Evolutionary conservation across 2,888 invertebrate species (phyloP), one percentile per base, ranked within the genome.

Genomic region (Leucoma salicis): DNA sequence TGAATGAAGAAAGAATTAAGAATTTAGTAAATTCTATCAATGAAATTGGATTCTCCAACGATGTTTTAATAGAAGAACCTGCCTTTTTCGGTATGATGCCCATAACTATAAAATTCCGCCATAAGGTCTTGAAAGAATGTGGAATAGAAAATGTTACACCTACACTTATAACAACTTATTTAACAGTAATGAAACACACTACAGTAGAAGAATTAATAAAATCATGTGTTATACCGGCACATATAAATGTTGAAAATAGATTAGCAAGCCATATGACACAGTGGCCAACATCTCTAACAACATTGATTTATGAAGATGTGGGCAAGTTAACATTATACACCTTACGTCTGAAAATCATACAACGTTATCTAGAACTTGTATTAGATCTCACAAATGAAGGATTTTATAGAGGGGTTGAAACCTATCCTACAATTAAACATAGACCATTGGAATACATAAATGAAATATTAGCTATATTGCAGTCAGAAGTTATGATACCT

Each of bases 281-380:
- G 42, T 90, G 89, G 89, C 90, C 90, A 3, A 84, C 89, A 43
- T 89, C 89, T 16, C 69, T 89, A 0, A 88, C 90, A 18, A 82
- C 81, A 18, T 63, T 78, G 32, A 72, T 88, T 33, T 62, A 71
- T 57, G 79, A 74, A 56, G 78, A 88, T 66, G 49, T 78, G 0
- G 66, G 82, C 49, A 45, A 75, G 12, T 54, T 63, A 27, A 78
- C 81, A 33, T 57, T 90, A 15, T 74, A 74, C 51, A 42, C 55
- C 12, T 57, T 88, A 33, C 68, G 90, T 1, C 59, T 90, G 13
- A 84, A 82, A 74, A 83, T 90, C 39, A 76, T 90, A 13, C 82
- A 86, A 51, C 71, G 84, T 49, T 88, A 89, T 58, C 62, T 90
- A 24, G 88, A 89, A 67, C 57, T 89, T 12, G 68, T 78, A 4